Evolutionary conservation across 2,888 invertebrate genomes (phyloP).

Genomic region (Gandaritis pyraliata): DNA sequence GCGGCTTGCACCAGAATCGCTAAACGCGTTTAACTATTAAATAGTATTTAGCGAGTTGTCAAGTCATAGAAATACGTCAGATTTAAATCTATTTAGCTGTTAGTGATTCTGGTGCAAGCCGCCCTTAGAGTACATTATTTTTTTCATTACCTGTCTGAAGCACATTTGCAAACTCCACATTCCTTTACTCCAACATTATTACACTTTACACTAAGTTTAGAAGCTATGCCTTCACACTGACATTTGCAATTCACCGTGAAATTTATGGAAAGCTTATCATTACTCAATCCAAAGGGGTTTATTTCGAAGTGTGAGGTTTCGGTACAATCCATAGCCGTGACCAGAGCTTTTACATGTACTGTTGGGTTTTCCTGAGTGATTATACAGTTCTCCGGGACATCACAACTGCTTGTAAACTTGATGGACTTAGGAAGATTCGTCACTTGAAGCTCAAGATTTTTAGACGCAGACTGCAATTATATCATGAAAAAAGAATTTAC

Average conservation of each 20-base stretch:
- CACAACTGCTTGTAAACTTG: constrained; percentile 18
- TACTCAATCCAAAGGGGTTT: constrained; percentile 86
- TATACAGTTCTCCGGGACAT: constrained; percentile 1
- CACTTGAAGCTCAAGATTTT: constrained; percentile 10
- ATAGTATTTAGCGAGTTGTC: no score
- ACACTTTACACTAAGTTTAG: constrained; percentile 66
- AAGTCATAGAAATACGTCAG: no score
- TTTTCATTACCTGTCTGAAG: constrained; percentile 56
- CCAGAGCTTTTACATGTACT: constrained; percentile 49
- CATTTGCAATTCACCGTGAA: constrained; percentile 90
- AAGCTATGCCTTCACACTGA: constrained; percentile 85
- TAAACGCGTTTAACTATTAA: no score
- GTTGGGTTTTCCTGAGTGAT: constrained; percentile 22
- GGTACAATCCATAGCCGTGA: constrained; percentile 55
- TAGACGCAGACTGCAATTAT: constrained; percentile 22
- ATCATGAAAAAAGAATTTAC: neutral
- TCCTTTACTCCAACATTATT: constrained; percentile 74
- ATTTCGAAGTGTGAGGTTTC: constrained; percentile 39
- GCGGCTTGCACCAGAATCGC: no score
- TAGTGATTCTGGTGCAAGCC: no score
- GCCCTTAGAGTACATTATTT: no score
- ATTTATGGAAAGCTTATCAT: constrained; percentile 85
- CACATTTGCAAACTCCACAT: constrained; percentile 88
- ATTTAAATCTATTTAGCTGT: no score
- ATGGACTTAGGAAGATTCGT: constrained; percentile 9